These are phyloP conservation scores for Arge pagana DNA, from an alignment of 2,888 invertebrate species.

Conservation along the genomic window DNA sequence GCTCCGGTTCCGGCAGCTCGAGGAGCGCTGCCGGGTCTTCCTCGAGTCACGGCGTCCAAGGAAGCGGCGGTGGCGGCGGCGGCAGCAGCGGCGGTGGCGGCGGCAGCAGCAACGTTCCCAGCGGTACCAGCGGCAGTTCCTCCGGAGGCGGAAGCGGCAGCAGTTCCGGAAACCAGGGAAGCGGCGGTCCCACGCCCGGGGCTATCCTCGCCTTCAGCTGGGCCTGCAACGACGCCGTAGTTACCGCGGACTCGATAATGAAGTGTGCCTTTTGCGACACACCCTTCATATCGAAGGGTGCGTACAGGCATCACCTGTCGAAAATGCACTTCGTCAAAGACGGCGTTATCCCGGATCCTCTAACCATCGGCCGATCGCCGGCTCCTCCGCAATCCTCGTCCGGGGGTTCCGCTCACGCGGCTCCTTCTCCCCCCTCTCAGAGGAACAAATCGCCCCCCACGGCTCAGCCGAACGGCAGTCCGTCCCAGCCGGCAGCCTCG, in stretches of 20 bases:
- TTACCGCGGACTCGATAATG: conserved; percentile 85
- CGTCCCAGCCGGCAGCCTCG: conserved; percentile 61
- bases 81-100: conserved; percentile 56
- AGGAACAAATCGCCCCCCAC: conserved; percentile 63
- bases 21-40: conserved; percentile 50
- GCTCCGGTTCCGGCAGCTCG: conserved; percentile 53
- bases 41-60: conserved; percentile 50
- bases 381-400: conserved; percentile 59
- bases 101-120: conserved; percentile 50
- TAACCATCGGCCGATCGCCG: conserved; percentile 60
- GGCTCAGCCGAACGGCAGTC: conserved; percentile 55
- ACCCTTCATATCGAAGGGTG: conserved; percentile 94
- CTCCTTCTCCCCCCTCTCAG: conserved; percentile 60
- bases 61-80: conserved; percentile 55
- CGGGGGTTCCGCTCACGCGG: conserved; percentile 45
- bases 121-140: conserved; percentile 50
- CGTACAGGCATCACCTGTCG: conserved; percentile 93
- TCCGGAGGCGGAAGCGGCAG: conserved; percentile 57
- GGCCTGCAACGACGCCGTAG: conserved; percentile 92
- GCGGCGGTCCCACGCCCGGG: conserved; percentile 71
- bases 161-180: conserved; percentile 43
- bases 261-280: conserved; percentile 96
- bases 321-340: conserved; percentile 96
- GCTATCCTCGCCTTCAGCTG: conserved; percentile 90
- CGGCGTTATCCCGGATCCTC: conserved; percentile 80